Base-by-base conservation (phyloP, 2,888 invertebrate genomes). In the Cephonodes hylas region DNA sequence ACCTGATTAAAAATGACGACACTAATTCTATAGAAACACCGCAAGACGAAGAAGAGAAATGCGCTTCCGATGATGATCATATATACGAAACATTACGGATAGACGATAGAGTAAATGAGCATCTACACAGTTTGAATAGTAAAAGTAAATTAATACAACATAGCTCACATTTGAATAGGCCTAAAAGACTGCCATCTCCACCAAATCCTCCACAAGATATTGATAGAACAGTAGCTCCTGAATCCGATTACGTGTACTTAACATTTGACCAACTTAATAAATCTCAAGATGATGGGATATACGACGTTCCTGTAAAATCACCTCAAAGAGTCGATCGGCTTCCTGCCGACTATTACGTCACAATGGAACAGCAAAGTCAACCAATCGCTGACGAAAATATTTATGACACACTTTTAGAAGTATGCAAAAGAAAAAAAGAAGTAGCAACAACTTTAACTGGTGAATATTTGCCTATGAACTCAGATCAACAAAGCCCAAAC, bases 61-160 rank as follows among this genome's bases (percentile, higher is more conserved):
- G 75, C 38, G 80, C 72, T 6, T 76, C 82, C 23, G 91, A 91
- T n/a, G 93, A 93, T 60, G 93, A 93, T 66, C 94, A 94, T 53
- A 94, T 94, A 68, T 94, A 94, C 68, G 94, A 94, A 76, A 94
- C 94, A 34, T 77, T 94, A 38, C 88, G 94, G 67, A 77, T 91
- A 7, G 90, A 90, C 20, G 84, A 79, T n/a, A 81, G 80, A 73
- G 75, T 76, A 2, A 81, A 84, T 5, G 86, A 84, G 66, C 81
- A 34, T 42, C 71, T 86, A 63, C 87, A 88, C 63, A 73, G 66
- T 18, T 66, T 86, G 13, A 77, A 86, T 58, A 78, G 61, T 63
- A 87, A 89, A 73, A 88, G 85, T 68, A 89, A 88, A 80, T 63
- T 76, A 27, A 86, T 88, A 64, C 89, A 89, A 63, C 86, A 87